Evolutionary conservation across 1,140 invertebrate genomes (phyloP), one percentile per base, ranked within the genome.

Genomic region (Psix sp.): DNA sequence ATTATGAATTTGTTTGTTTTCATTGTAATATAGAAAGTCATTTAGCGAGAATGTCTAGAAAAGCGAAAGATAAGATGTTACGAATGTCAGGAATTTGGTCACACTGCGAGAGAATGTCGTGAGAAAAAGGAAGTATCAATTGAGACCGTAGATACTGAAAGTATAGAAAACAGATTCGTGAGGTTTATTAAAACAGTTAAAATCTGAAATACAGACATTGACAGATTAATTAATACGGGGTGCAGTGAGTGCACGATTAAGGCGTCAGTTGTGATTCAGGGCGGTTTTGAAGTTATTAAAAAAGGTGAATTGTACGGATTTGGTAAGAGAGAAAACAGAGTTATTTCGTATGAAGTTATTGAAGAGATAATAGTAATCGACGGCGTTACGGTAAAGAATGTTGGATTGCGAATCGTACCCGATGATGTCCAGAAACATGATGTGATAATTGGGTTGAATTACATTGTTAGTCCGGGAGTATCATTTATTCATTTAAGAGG

Each of bases 1-100:
- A 9, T 7, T 15, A 35, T 10, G 17, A 35, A 9, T 14, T 48
- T n/a, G n/a, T 10, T 15, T 70, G 72, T 70, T 75, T 20, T 36
- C 29, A 48, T 11, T 75, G 72, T 60, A 39, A 65, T n/a, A 7
- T 5, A 3, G 24, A n/a, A 36, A 65, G 57, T 3, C 66, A 74
- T 35, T 13, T 68, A 0, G 40, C 39, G 31, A 38, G 18, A 65
- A 10, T 68, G 45, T 63, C 11, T 36, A 0, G 14, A 24, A 1
- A 45, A 57, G 24, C 20, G 36, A 7, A 10, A 49, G 2, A 15
- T 49, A 15, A 62, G 59, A 18, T 74, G 51, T 43, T 74, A 35
- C 38, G 26, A 46, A 6, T 74, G 62, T 39, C 1, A 14, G 4
- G 9, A 38, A 5, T 15, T 31, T 0, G 62, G 62, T 5, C 71